Base-by-base conservation (phyloP, 2,797 vertebrate species). In the Tapirus indicus region DNA sequence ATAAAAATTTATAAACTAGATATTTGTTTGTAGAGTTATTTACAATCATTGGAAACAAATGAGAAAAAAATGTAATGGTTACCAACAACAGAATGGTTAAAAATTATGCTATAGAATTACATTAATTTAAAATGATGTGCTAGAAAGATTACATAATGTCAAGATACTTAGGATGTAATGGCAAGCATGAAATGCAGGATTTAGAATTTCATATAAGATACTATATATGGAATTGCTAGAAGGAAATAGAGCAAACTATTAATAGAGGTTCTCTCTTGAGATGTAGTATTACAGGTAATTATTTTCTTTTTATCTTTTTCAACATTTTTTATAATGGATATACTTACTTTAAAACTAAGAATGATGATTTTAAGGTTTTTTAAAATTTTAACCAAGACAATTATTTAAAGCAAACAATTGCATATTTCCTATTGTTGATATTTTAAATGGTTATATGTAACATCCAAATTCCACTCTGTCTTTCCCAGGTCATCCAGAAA, bases 401-500 rank as follows among this genome's bases (percentile, higher is more conserved):
- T 56, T 79, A 79, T 72, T 79, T 85, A 88, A 95, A 94, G 16
- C n/a, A 77, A 94, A 72, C 17, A 68, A 25, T 54, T 80, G 2
- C 32, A 66, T 47, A 35, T 47, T 91, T 77, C 47, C n/a, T 84
- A 92, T 54, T 79, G 29, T 69, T 88, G 38, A 69, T 80, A 38
- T 87, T 97, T 96, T 86, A 91, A 94, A 16, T 47, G 47, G 7
- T 82, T 91, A 18, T 49, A 75, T 68, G 95, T 97, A 80, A 78
- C 52, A 18, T 27, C 17, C 80, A 64, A 89, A 92, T 83, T 96
- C 52, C 72, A 23, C 69, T 95, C n/a, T 44, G 97, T 92, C 25
- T 94, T 85, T 97, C 91, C 86, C 96, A 99, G 99, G 98, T 97
- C 99, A 99, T 94, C 99, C 99, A 16, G 99, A 99, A 91, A 99